Conservation (phyloP, 1,140 invertebrate species). For the Pseudachorutes palmiensis region DNA sequence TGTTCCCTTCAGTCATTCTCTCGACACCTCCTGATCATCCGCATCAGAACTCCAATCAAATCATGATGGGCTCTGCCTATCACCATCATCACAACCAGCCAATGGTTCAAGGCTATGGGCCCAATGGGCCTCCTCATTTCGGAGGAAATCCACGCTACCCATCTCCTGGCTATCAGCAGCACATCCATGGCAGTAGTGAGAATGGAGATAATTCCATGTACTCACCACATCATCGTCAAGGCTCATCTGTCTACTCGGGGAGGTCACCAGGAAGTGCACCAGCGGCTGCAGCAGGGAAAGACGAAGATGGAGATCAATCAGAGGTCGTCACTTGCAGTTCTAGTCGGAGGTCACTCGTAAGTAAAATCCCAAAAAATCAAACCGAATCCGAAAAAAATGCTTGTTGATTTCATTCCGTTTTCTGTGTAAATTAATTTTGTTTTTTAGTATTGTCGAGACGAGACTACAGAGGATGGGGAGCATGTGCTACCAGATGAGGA, state of each 20-base stretch:
- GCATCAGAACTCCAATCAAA: neutral
- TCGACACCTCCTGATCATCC: neutral
- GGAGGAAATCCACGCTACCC: neutral
- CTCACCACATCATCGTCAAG: neutral
- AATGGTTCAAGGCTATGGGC: neutral
- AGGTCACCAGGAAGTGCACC: neutral
- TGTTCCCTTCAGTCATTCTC: slow-evolving; percentile 7
- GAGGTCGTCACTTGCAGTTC: slow-evolving; percentile 9
- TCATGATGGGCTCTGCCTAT: no score
- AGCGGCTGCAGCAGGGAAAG: neutral
- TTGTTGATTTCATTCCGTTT: neutral
- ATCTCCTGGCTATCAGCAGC: neutral
- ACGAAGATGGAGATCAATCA: slow-evolving; percentile 13
- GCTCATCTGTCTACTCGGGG: neutral
- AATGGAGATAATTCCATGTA: neutral
- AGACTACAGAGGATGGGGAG: slow-evolving; percentile 12
- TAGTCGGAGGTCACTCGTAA: slow-evolving; percentile 1
- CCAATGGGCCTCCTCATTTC: no score
- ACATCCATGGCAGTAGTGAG: neutral
- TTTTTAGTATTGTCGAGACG: slow-evolving; percentile 15
- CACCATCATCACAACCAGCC: neutral
- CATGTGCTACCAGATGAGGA: slow-evolving; percentile 3
- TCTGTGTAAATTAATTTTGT: neutral
- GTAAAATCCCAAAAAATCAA: no score
- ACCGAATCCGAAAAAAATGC: neutral